Evolutionary conservation across 2,113 vertebrate genomes (phyloP).

Genomic region (Steatornis caripensis): DNA sequence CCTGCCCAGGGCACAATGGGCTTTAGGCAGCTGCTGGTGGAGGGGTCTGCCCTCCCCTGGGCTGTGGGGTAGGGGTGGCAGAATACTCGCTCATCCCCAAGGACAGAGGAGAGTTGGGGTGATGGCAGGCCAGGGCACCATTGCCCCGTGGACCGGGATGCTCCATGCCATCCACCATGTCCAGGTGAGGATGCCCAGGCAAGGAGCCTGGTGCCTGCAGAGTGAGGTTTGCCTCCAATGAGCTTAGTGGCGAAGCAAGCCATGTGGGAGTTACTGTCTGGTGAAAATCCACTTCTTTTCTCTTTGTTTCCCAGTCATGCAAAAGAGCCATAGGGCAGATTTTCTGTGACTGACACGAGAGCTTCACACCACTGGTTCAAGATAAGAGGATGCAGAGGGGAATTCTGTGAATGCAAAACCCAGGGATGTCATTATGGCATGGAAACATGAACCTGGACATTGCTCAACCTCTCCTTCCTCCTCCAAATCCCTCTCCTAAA

Average conservation of each 20-base stretch:
- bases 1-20: not conserved
- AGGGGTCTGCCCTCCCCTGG: not conserved
- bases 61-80: not conserved
- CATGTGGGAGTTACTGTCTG: not conserved
- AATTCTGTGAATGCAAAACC: conserved; percentile 1
- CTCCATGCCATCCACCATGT: not conserved
- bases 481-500: conserved; percentile 35
- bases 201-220: not conserved
- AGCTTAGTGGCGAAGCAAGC: not conserved
- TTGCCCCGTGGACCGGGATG: rapidly evolving
- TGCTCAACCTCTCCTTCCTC: not conserved
- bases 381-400: not conserved
- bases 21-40: not conserved
- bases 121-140: not conserved
- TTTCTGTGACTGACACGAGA: not conserved
- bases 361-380: not conserved
- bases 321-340: not conserved
- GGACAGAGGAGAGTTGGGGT: not conserved
- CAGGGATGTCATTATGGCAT: not conserved
- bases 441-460: conserved; percentile 23
- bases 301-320: not conserved
- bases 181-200: not conserved
- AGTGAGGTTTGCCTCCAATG: not conserved
- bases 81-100: rapidly evolving
- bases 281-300: not conserved